These are phyloP conservation scores for Serranus cabrilla DNA, from an alignment of 2,797 vertebrate genomes.

Conservation along the genomic window DNA sequence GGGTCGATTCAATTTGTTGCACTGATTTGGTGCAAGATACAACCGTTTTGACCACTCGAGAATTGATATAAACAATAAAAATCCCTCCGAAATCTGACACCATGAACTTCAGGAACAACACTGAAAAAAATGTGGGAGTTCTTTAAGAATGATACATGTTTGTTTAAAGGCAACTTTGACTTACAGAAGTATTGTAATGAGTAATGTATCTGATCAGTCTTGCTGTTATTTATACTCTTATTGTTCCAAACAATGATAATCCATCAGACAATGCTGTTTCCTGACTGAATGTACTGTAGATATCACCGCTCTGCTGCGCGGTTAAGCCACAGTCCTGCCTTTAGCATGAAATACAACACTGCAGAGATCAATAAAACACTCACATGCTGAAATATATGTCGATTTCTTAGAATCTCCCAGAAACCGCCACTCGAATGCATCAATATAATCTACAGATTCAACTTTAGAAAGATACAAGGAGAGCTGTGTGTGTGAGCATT, in stretches of 20 bases:
- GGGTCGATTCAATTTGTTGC: too few species aligned
- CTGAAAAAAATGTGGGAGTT: too few species aligned
- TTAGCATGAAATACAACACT: conserved; percentile 30
- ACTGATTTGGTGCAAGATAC: too few species aligned
- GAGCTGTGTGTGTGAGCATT: neutral
- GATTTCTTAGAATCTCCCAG: conserved; percentile 22
- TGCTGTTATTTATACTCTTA: neutral
- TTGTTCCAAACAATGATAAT: conserved; percentile 16
- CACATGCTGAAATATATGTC: conserved; percentile 31
- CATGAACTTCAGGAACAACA: too few species aligned
- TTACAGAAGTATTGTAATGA: neutral
- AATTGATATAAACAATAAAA: too few species aligned
- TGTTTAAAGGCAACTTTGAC: neutral
- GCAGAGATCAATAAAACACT: conserved; percentile 55
- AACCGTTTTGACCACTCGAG: too few species aligned
- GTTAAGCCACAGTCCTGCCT: conserved; percentile 15
- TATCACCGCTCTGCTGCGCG: neutral
- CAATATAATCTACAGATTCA: conserved; percentile 22
- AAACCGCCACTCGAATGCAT: conserved; percentile 11
- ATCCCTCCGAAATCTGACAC: too few species aligned
- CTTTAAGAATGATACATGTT: too few species aligned
- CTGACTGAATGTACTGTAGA: neutral
- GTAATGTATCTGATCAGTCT: neutral
- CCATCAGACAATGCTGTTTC: neutral
- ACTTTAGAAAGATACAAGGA: conserved; percentile 1